Percentiles rank a stretch among this genome's conserved stretches.
These are phyloP conservation scores for Brachionus koreanus DNA, from an alignment of 1,140 invertebrate genomes.

Conservation along the genomic window DNA sequence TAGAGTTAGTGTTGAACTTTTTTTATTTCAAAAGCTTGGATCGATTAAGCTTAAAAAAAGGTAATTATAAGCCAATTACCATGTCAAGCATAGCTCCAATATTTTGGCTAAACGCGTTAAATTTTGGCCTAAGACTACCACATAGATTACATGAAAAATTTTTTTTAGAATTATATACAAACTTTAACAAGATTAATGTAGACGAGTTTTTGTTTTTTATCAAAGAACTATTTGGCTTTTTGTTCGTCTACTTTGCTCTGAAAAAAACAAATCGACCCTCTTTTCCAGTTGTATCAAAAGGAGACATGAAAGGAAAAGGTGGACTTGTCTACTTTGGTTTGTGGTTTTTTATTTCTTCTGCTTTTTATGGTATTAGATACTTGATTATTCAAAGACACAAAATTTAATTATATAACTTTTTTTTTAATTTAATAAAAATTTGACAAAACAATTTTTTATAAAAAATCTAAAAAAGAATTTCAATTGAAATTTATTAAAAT, in stretches of 20 bases:
- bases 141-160: not conserved
- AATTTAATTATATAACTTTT: no score
- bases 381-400: not conserved
- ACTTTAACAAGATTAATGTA: not conserved
- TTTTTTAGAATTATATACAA: not conserved
- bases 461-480: no score
- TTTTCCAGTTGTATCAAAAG: not conserved
- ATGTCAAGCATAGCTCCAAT: not conserved
- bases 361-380: not conserved
- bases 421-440: no score
- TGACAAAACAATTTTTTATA: no score
- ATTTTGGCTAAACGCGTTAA: not conserved
- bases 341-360: not conserved
- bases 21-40: conserved; percentile 5
- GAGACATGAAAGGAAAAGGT: not conserved
- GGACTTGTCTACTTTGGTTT: not conserved
- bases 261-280: not conserved
- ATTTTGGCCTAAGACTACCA: not conserved
- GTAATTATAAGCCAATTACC: not conserved
- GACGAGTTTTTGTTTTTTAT: not conserved
- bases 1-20: not conserved
- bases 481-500: no score
- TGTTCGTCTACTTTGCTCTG: not conserved
- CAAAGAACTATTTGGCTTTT: not conserved
- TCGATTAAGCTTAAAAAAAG: not conserved